Evolutionary conservation across 2,888 invertebrate genomes (phyloP).

Genomic region (Cyclophora albipunctata): DNA sequence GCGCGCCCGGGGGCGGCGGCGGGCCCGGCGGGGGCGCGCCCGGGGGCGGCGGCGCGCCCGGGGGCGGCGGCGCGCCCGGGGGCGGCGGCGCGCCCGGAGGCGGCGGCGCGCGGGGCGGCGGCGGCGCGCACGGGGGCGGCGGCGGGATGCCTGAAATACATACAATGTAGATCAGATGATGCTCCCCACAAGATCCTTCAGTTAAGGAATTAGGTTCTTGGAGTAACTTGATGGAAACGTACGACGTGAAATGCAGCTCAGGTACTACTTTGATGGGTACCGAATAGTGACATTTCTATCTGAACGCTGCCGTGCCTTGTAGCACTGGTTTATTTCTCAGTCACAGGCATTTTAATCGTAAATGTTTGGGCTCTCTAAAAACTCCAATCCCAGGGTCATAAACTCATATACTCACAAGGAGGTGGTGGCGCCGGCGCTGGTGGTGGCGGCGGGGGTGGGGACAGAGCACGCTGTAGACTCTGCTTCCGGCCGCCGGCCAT

Average conservation of each 20-base stretch:
- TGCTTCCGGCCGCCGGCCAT: slow-evolving; percentile 78
- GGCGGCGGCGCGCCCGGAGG: slow-evolving; percentile 15
- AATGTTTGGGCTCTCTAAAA: no score
- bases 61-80: slow-evolving; percentile 39
- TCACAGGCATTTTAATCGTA: no score
- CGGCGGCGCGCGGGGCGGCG: slow-evolving; percentile 25
- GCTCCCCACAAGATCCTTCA: no score
- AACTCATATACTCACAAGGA: slow-evolving; percentile 17
- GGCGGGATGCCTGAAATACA: slow-evolving; percentile 34
- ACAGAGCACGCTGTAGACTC: slow-evolving; percentile 67
- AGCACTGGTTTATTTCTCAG: no score
- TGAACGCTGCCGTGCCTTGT: no score
- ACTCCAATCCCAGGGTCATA: not conserved
- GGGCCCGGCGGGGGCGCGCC: slow-evolving; percentile 64
- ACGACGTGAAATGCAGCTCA: no score
- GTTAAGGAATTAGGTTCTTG: no score
- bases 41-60: slow-evolving; percentile 54
- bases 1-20: slow-evolving; percentile 52
- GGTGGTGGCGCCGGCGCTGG: slow-evolving; percentile 45
- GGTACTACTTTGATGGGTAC: no score
- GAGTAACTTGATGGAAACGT: no score
- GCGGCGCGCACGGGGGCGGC: slow-evolving; percentile 22
- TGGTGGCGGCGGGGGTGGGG: slow-evolving; percentile 72
- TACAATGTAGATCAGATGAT: not conserved
- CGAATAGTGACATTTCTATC: no score